Percentiles rank a stretch among this genome's conserved stretches.
Evolutionary conservation across 2,797 vertebrate species (phyloP).

Genomic region (Hippocampus kuda): DNA sequence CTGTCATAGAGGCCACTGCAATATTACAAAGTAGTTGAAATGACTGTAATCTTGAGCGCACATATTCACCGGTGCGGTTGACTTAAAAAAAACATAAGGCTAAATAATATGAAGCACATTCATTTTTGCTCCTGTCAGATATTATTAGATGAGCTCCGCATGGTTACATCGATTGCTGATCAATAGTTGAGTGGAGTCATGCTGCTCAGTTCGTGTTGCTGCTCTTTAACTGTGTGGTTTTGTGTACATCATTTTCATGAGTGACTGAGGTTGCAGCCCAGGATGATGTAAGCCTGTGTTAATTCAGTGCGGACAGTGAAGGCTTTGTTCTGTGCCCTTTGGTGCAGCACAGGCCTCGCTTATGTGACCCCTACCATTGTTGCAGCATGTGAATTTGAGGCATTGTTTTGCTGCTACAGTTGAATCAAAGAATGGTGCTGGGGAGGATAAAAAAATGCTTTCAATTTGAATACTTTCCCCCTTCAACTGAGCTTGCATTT

Average conservation of each 20-base stretch:
- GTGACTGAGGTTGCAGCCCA: conserved; percentile 56
- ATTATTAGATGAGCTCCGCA: conserved; percentile 22
- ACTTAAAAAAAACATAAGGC: conserved; percentile 13
- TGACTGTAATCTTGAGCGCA: conserved; percentile 40
- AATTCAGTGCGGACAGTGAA: conserved; percentile 62
- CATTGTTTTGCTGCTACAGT: conserved; percentile 62
- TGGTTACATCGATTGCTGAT: conserved; percentile 41
- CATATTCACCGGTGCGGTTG: neutral
- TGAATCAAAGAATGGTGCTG: conserved; percentile 33
- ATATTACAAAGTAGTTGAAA: conserved; percentile 31
- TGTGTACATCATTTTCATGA: conserved; percentile 64
- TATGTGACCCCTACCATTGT: conserved; percentile 66
- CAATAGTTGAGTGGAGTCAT: conserved; percentile 20
- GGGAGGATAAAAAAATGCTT: conserved; percentile 19
- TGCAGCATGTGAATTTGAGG: conserved; percentile 57
- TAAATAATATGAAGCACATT: conserved; percentile 19
- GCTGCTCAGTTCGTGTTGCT: conserved; percentile 1
- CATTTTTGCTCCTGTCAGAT: conserved; percentile 26
- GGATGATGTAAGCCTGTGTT: conserved; percentile 69
- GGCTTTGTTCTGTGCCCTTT: conserved; percentile 66
- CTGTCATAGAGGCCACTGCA: conserved; percentile 37
- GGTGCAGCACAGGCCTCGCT: conserved; percentile 50
- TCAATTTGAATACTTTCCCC: conserved; percentile 35
- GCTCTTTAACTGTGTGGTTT: conserved; percentile 31
- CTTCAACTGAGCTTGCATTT: conserved; percentile 41